Evolutionary conservation across 2,113 vertebrate species (phyloP), one percentile per base, ranked within the genome.

Genomic region (Fregetta grallaria): DNA sequence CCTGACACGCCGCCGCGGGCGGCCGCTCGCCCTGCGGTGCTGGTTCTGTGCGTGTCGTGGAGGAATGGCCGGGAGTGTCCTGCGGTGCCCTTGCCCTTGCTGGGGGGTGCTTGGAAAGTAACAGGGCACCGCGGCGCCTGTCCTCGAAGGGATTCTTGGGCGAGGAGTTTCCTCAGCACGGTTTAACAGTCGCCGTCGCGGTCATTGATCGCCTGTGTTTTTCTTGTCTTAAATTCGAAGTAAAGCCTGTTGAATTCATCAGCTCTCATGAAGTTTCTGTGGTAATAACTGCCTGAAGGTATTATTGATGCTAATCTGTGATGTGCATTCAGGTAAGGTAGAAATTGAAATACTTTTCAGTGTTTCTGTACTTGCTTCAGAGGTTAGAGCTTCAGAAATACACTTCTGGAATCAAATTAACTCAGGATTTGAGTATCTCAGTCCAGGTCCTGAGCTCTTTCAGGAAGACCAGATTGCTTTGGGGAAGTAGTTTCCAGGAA

Each of bases 301-400:
- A 3, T 9, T 16, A 4, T 2, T 29, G 81, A 6, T 16, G 16
- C 44, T 47, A 1, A 1, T 30, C 13, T 11, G 49, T 32, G 71
- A 26, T 21, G 2, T 6, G n/a, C 11, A 3, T 2, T 0, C 55
- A 2, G 29, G 4, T 0, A 1, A 29, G 21, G 73, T 3, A 30
- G 47, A 38, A 42, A 10, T 2, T 8, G 20, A n/a, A 63, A 34
- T 6, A 5, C 1, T 0, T 34, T 15, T 11, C 4, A 2, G 20
- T 20, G 63, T 26, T 23, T 20, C 72, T 44, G 66, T 27, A 13
- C 29, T 72, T 20, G 21, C 0, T 44, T 56, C 6, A 15, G 40
- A 15, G 11, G 5, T 47, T 47, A 58, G 40, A 80, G 63, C 59
- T 61, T 15, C 59, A 22, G 65, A 44, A 83, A 49, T 14, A 25